phyloP scores from a whole-genome alignment of 1,140 invertebrate species.

The Aphelinus certus region DNA sequence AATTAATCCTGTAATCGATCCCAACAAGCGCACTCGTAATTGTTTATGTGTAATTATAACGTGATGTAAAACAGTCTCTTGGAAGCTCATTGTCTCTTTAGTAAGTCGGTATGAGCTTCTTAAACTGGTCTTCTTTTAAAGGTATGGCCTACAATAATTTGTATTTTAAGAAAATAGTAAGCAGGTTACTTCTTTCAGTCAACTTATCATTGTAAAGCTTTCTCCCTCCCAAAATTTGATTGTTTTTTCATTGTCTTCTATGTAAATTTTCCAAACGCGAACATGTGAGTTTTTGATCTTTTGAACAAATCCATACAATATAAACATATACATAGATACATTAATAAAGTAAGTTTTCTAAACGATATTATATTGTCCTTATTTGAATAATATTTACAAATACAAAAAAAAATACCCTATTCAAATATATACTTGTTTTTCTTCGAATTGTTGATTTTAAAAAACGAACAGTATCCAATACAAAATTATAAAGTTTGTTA shows the following conservation, averaged over 20 bases:
- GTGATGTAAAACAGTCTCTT: not conserved
- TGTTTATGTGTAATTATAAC: conserved; percentile 29
- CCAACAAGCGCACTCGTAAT: conserved; percentile 29
- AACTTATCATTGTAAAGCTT: conserved; percentile 3
- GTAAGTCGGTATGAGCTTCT: conserved; percentile 6
- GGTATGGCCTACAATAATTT: conserved; percentile 30
- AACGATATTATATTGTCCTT: not conserved
- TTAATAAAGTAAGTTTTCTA: conserved; percentile 24
- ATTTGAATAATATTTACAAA: no score
- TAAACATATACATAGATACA: conserved; percentile 5
- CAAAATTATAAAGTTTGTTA: no score
- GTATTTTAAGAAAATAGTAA: conserved; percentile 1
- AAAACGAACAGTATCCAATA: no score
- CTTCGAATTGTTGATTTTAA: no score
- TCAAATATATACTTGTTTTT: no score
- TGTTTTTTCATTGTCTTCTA: conserved; percentile 23
- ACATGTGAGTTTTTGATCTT: conserved; percentile 9
- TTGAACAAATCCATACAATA: not conserved
- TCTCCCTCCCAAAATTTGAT: not conserved
- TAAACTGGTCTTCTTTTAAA: conserved; percentile 26
- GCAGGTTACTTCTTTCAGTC: not conserved
- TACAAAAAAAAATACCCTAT: no score
- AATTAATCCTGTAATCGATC: conserved; percentile 31
- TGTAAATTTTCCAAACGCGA: conserved; percentile 26
- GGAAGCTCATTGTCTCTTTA: conserved; percentile 4